Evolutionary conservation across 2,797 vertebrate species (phyloP).

Genomic region (Ataeniobius toweri): DNA sequence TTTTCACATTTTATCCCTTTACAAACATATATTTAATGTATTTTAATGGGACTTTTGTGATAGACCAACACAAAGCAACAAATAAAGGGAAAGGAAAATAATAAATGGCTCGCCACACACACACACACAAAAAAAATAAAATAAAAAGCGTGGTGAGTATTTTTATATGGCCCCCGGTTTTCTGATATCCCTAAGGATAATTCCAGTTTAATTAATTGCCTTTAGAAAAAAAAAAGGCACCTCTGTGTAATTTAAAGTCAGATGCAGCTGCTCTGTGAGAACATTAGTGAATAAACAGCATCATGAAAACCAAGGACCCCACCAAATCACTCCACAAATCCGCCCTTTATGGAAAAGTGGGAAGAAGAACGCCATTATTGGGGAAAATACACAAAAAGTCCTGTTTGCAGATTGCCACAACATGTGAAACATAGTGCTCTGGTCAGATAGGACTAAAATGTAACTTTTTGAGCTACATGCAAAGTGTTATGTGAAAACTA

Average conservation of each 20-base stretch:
- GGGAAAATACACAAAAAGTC: not conserved
- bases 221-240: not conserved
- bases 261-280: not conserved
- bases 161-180: not conserved
- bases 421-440: not conserved
- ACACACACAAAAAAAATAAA: too few species aligned
- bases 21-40: not conserved
- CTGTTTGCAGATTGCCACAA: not conserved
- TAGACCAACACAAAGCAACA: not conserved
- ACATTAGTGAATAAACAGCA: not conserved
- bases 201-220: not conserved
- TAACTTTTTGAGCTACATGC: not conserved
- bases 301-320: not conserved
- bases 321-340: not conserved
- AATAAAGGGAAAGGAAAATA: not conserved
- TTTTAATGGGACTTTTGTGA: not conserved
- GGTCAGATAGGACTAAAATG: not conserved
- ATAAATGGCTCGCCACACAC: too few species aligned
- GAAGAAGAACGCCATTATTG: not conserved
- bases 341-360: not conserved
- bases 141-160: not conserved
- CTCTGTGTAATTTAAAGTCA: not conserved
- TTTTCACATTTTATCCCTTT: not conserved
- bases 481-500: not conserved
- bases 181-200: not conserved